Base-by-base conservation (phyloP, 2,797 vertebrate species). In the Enteromius radiatus region DNA sequence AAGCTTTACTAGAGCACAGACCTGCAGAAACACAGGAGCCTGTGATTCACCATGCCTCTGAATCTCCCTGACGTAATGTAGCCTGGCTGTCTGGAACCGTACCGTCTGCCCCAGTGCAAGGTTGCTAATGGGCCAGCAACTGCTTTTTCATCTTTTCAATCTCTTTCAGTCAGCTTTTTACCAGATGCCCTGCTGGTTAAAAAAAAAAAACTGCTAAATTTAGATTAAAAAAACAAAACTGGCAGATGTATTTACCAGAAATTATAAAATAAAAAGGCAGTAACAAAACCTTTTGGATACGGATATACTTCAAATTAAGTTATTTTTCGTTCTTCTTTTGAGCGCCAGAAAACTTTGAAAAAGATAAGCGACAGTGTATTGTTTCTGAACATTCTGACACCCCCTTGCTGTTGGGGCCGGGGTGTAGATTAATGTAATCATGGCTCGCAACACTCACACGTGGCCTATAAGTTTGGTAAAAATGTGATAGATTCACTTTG, bases 1-100 rank as follows among this genome's bases (percentile, higher is more conserved):
- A 89, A 91, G 87, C 85, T 81, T 84, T 89, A 88, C 23, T 76
- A 79, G 81, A 85, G 80, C 80, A 67, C 80, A 84, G 83, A 59
- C 78, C 81, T 85, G 74, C 83, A 86, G 74, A 85, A 79, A 61
- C 70, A 74, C 67, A 23, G 80, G 61, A 67, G 28, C 45, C 38
- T 73, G 64, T 83, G 81, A 74, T 81, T 84, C 47, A 83, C 54
- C 52, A 26, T 54, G 21, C 38, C 70, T 84, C 33, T 77, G 64
- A 63, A 71, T n/a, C 59, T 80, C 59, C 49, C 73, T 83, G 59
- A 79, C 28, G 52, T 77, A 73, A 82, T 69, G n/a, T 52, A 82
- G 19, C 59, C 59, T 59, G 64, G 41, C 59, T 76, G 81, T 67
- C 70, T 81, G 33, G 61, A 83, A 61, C 68, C 21, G 14, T 14